Evolutionary conservation across 2,888 invertebrate genomes (phyloP), one percentile per base, ranked within the genome.

Genomic region (Zygothrica quintamaculata): DNA sequence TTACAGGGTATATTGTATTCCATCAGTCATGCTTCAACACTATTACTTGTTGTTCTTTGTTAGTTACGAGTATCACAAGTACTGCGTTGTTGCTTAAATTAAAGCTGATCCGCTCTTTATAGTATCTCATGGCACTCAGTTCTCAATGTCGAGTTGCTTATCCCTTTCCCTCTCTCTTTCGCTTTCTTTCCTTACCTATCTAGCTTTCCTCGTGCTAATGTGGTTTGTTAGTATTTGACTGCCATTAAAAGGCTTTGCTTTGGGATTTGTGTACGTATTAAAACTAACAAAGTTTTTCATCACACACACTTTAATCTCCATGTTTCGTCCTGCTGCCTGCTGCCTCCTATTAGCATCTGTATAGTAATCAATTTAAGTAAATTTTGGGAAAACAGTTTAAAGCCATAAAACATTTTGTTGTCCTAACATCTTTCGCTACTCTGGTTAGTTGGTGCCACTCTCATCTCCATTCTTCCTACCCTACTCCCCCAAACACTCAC

Each of bases 191-290:
- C 22, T 25, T 11, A 18, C 29, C 18, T 26, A 6, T 16, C 42
- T 2, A n/a, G 5, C 34, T 26, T 18, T 40, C 2, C 42, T 53
- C 16, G 58, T 61, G 60, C 84, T 87, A 88, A 86, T 88, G 87
- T 68, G 87, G 86, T 87, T 79, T 79, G 79, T 79, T 79, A 87
- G 87, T 79, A 85, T 87, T 85, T 81, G 75, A 75, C 65, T 82
- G 88, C 86, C 80, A 80, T 80, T 80, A 80, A 87, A 80, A 75
- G 86, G 88, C 88, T 80, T 80, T 87, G 79, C 84, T 67, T 58
- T 77, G 84, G 84, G 87, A 84, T 88, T 82, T 81, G 87, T 86
- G 87, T 79, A 81, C 81, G 81, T 88, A 88, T 81, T 88, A 87
- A 81, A 81, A 86, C 84, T 88, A 84, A 73, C 80, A 88, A 81